Evolutionary conservation across 1,140 invertebrate species (phyloP).

Genomic region (Orchesella cincta): DNA sequence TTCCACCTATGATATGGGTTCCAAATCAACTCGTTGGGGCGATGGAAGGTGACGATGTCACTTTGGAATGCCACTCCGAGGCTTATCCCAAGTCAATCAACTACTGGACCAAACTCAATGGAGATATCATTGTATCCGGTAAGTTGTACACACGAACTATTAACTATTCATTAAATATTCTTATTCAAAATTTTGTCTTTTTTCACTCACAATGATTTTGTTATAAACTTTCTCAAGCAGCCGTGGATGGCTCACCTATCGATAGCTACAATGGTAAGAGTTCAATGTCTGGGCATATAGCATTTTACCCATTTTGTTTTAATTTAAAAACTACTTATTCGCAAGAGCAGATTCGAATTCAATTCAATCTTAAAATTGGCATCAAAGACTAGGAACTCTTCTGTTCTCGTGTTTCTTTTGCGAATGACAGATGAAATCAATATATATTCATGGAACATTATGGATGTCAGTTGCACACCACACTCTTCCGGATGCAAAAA

Average conservation of each 20-base stretch:
- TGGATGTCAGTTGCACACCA: too few species aligned
- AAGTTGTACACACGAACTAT: too few species aligned
- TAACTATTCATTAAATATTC: background rate
- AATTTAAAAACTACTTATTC: too few species aligned
- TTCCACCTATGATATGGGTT: slow-evolving; percentile 56
- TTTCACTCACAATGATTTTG: background rate
- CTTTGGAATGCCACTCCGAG: slow-evolving; percentile 58
- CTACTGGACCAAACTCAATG: slow-evolving; percentile 57
- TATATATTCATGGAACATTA: too few species aligned
- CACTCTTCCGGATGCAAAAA: too few species aligned
- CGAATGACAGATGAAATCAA: too few species aligned
- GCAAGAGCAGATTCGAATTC: too few species aligned
- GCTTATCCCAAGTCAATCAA: slow-evolving; percentile 60
- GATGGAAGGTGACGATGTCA: slow-evolving; percentile 55
- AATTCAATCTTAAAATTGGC: too few species aligned
- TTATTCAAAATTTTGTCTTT: background rate
- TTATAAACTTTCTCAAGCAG: background rate
- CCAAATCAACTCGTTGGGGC: slow-evolving; percentile 58
- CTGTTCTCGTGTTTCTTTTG: too few species aligned
- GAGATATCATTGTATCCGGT: slow-evolving; percentile 55
- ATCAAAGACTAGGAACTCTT: too few species aligned
- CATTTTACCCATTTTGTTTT: too few species aligned
- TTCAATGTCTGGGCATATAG: too few species aligned
- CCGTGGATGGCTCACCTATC: slow-evolving; percentile 29
- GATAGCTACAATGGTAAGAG: slow-evolving; percentile 25